Evolutionary conservation across 1,140 invertebrate species (phyloP).

Genomic region (Drosophila sproati): DNA sequence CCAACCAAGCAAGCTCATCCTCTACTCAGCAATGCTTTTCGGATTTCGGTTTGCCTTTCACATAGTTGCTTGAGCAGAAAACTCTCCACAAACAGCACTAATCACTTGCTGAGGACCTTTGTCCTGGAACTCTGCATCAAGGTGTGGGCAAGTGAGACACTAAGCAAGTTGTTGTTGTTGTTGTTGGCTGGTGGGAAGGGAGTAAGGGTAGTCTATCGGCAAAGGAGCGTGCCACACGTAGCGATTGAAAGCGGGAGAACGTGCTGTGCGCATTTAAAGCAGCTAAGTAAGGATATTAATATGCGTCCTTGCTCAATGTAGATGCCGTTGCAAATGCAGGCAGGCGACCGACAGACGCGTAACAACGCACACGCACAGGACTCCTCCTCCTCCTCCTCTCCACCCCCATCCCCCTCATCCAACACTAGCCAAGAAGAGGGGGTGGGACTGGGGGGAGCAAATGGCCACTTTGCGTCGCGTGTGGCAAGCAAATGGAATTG

Average conservation of each 20-base stretch:
- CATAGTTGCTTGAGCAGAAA: conserved; percentile 4
- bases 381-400: background rate
- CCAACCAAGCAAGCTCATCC: too few relatives aligned
- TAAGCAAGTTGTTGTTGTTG: too few relatives aligned
- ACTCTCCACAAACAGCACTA: conserved; percentile 19
- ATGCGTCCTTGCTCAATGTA: conserved; percentile 71
- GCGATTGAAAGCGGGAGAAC: conserved; percentile 50
- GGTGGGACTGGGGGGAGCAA: background rate
- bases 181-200: too few relatives aligned
- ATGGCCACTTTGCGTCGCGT: conserved; percentile 73
- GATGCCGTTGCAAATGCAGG: conserved; percentile 6
- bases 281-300: conserved; percentile 82
- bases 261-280: conserved; percentile 71
- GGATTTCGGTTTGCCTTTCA: conserved; percentile 1
- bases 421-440: background rate
- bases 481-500: conserved; percentile 80
- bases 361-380: conserved; percentile 26
- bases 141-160: too few relatives aligned
- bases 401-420: too few relatives aligned
- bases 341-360: conserved; percentile 47
- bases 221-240: conserved; percentile 8
- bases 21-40: background rate
- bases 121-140: background rate
- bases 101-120: conserved; percentile 36
- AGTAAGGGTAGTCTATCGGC: background rate